phyloP scores from a whole-genome alignment of 2,797 vertebrate genomes.

The Salmo trutta region DNA sequence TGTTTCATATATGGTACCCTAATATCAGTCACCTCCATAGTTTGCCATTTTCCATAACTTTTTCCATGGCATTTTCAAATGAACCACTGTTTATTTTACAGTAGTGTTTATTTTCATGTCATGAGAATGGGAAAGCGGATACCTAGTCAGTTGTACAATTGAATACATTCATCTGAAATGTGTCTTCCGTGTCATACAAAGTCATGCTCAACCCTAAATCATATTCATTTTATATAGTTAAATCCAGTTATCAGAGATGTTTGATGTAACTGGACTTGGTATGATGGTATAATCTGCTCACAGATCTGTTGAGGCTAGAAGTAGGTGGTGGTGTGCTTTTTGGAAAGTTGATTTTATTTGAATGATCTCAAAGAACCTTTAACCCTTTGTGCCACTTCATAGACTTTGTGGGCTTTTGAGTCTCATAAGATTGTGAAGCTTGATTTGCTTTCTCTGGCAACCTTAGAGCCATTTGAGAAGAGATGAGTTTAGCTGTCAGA shows the following conservation, averaged over 20 bases:
- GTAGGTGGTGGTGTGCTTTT: not conserved
- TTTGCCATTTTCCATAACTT: not conserved
- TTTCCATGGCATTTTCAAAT: not conserved
- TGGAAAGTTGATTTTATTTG: not conserved
- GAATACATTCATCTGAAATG: too few relatives aligned
- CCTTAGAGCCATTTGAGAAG: not conserved
- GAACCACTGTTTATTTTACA: too few relatives aligned
- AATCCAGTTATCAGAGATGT: not conserved
- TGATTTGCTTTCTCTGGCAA: not conserved
- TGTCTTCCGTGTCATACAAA: too few relatives aligned
- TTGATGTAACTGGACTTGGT: not conserved
- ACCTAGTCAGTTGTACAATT: too few relatives aligned
- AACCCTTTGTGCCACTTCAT: not conserved
- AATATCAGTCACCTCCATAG: not conserved
- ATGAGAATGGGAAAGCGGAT: too few relatives aligned
- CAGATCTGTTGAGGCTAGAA: not conserved
- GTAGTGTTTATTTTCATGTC: too few relatives aligned
- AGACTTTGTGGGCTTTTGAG: not conserved
- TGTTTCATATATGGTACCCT: too few relatives aligned
- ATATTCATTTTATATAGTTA: not conserved
- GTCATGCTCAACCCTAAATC: not conserved
- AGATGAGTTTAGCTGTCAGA: constrained; percentile 58
- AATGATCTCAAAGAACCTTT: not conserved
- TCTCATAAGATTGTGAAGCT: not conserved
- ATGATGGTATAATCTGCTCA: not conserved